A percentile compares a stretch with the other conserved stretches of the same genome.
These are phyloP conservation scores for Centruroides vittatus DNA, from an alignment of 1,140 invertebrate species.

Conservation along the genomic window DNA sequence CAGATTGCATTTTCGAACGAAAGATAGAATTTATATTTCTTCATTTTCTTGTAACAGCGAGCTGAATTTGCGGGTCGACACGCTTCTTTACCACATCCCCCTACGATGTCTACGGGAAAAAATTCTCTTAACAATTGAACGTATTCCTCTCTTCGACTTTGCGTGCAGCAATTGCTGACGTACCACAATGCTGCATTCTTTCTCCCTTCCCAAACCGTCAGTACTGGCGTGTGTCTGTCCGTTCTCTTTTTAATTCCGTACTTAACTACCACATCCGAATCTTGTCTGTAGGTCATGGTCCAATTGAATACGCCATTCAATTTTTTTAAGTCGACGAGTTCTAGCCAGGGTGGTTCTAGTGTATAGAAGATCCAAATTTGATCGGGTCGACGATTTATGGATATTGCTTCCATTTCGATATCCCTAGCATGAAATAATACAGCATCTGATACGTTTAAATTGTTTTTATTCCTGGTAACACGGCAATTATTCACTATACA, in stretches of 20 bases:
- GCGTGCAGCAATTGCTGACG: constrained; percentile 25
- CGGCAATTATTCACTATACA: constrained; percentile 6
- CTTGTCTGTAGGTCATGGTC: constrained; percentile 25
- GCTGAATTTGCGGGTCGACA: constrained; percentile 18
- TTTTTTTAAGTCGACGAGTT: constrained; percentile 7
- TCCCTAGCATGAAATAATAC: constrained; percentile 17
- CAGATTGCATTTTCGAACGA: constrained; percentile 35
- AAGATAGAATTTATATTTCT: constrained; percentile 29
- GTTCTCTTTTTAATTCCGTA: constrained; percentile 8
- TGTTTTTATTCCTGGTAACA: constrained; percentile 4
- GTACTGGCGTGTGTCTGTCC: not conserved
- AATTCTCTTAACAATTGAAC: constrained; percentile 20
- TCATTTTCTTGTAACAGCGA: constrained; percentile 18
- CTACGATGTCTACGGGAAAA: constrained; percentile 26
- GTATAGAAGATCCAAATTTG: constrained; percentile 18
- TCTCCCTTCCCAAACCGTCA: constrained; percentile 17
- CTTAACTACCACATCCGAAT: constrained; percentile 14
- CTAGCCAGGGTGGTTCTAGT: constrained; percentile 13
- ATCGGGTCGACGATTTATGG: not conserved
- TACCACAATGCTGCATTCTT: constrained; percentile 31
- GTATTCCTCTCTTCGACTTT: constrained; percentile 20
- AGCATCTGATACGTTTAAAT: constrained; percentile 9
- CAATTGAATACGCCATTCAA: constrained; percentile 22
- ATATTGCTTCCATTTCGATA: constrained; percentile 6
- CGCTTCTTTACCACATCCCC: constrained; percentile 22